These are phyloP conservation scores for Eupithecia subumbrata DNA, from an alignment of 2,888 invertebrate species.

Conservation along the genomic window DNA sequence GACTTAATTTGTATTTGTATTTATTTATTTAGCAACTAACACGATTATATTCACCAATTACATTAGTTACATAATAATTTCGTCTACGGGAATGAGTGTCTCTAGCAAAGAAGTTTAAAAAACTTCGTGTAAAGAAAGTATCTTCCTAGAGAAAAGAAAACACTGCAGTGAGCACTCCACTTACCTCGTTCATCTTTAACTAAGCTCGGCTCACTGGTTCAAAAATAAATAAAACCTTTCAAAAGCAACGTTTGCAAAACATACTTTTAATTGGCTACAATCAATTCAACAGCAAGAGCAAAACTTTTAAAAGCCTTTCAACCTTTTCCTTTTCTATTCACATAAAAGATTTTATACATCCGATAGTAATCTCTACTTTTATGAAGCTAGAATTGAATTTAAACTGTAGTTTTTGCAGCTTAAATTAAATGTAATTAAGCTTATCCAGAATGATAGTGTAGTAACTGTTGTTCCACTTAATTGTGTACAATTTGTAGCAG, in stretches of 20 bases:
- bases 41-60: too few relatives aligned
- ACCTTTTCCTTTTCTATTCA: slow-evolving; percentile 44
- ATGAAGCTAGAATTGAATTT: slow-evolving; percentile 10
- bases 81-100: neutral
- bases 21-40: too few relatives aligned
- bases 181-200: neutral
- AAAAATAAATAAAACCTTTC: neutral
- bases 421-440: slow-evolving; percentile 37
- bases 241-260: neutral
- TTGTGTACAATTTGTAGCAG: slow-evolving; percentile 29
- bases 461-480: slow-evolving; percentile 30
- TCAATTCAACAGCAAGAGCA: slow-evolving; percentile 46
- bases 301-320: slow-evolving; percentile 51
- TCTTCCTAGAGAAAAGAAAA: neutral
- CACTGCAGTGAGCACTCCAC: neutral
- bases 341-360: neutral
- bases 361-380: slow-evolving; percentile 11
- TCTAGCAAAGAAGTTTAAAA: neutral
- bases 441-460: slow-evolving; percentile 31
- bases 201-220: neutral
- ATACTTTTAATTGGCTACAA: slow-evolving; percentile 40
- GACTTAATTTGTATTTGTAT: too few relatives aligned
- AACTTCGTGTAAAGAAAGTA: neutral
- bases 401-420: neutral
- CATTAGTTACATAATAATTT: too few relatives aligned